Conservation (phyloP, 2,888 invertebrate species). For the Schrankia costaestrigalis region DNA sequence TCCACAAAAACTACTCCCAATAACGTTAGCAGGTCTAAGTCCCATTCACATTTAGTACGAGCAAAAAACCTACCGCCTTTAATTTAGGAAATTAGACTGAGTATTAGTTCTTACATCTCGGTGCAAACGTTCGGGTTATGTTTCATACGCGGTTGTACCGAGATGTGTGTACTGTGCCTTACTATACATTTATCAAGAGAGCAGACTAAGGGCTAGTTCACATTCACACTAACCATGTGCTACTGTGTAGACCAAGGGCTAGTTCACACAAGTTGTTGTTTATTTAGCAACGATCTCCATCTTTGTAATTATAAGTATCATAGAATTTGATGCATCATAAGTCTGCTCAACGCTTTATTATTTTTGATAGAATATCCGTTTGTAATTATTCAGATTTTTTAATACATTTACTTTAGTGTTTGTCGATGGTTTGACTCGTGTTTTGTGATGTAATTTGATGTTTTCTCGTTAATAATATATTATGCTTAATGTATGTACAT, state of each 20-base stretch:
- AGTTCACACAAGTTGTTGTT: no score
- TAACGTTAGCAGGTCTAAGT: slow-evolving; percentile 62
- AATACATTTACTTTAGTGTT: slow-evolving; percentile 22
- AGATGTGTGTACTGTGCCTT: slow-evolving; percentile 22
- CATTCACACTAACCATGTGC: no score
- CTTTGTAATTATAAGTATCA: slow-evolving; percentile 30
- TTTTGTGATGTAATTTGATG: slow-evolving; percentile 27
- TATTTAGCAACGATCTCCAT: no score
- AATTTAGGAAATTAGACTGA: slow-evolving; percentile 38
- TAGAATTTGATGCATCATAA: no score
- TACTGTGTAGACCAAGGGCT: no score
- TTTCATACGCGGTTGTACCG: slow-evolving; percentile 15
- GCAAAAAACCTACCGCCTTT: slow-evolving; percentile 65
- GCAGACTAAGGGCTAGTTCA: no score
- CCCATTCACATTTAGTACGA: slow-evolving; percentile 59
- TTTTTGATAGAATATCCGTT: not conserved
- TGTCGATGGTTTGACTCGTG: slow-evolving; percentile 21
- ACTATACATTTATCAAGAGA: no score
- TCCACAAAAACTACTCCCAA: slow-evolving; percentile 54
- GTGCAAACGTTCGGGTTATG: no score
- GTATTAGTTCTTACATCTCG: slow-evolving; percentile 12
- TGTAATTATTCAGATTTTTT: slow-evolving; percentile 21
- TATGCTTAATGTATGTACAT: slow-evolving; percentile 40
- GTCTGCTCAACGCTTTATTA: no score
- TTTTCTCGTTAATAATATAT: slow-evolving; percentile 29